These are phyloP conservation scores for Holothuria glaberrima DNA, from an alignment of 35 echinoderm and acorn worm genomes.

Conservation along the genomic window DNA sequence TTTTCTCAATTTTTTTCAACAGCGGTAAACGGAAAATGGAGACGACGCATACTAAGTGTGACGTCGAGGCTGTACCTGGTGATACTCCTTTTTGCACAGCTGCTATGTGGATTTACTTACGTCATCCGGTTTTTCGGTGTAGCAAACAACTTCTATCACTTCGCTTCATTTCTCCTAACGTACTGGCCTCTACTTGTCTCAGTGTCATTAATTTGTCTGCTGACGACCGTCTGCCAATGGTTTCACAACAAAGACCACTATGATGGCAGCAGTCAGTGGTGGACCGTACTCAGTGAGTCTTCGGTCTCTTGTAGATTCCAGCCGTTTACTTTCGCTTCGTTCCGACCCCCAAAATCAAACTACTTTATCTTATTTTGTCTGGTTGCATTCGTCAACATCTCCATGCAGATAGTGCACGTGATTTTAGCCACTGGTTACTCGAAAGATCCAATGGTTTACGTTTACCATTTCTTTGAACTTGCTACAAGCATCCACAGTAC, in stretches of 20 bases:
- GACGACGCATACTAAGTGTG: not conserved
- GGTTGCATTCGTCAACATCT: not conserved
- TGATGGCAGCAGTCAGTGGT: constrained; percentile 19
- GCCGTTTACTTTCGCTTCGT: not conserved
- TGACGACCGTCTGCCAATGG: constrained; percentile 15
- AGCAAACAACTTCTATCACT: constrained; percentile 35
- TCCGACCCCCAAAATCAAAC: not conserved
- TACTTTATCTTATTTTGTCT: not conserved
- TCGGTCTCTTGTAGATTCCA: constrained; percentile 5
- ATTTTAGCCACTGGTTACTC: not conserved
- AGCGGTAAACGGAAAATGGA: not conserved
- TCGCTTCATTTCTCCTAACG: constrained; percentile 40
- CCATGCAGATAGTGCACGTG: not conserved
- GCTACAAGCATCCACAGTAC: not conserved
- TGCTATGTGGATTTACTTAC: constrained; percentile 17
- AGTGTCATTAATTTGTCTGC: not conserved
- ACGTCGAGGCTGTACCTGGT: constrained; percentile 23
- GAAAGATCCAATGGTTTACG: not conserved
- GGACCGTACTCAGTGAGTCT: constrained; percentile 36
- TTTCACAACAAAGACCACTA: constrained; percentile 25
- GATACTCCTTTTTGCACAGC: not conserved
- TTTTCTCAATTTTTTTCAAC: not conserved
- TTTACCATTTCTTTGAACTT: too few relatives aligned
- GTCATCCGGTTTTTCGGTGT: constrained; percentile 34
- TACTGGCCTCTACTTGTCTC: constrained; percentile 46